phyloP scores from a whole-genome alignment of 1,140 invertebrate species.

The Rhopalosiphum padi region DNA sequence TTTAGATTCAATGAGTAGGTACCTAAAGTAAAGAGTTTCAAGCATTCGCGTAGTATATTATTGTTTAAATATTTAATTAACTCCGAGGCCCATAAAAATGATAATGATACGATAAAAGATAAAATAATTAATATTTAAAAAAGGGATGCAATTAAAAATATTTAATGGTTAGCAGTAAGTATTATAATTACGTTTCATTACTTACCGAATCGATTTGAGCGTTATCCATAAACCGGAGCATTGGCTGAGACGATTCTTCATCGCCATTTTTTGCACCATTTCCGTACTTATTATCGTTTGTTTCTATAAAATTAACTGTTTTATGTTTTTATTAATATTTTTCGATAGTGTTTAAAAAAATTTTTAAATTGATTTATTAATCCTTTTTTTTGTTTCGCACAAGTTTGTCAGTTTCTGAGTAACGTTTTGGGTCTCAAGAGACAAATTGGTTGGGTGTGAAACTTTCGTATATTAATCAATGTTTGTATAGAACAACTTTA shows the following conservation, averaged over 20 bases:
- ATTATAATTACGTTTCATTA: background rate
- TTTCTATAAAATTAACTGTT: conserved; percentile 52
- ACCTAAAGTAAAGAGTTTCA: background rate
- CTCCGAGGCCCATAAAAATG: background rate
- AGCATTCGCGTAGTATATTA: background rate
- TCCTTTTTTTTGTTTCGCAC: background rate
- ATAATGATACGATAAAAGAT: background rate
- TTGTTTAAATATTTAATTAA: background rate
- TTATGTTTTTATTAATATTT: conserved; percentile 28
- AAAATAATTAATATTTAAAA: background rate
- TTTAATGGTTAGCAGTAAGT: background rate
- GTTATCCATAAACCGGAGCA: conserved; percentile 54
- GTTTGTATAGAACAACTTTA: conserved; percentile 34
- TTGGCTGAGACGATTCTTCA: conserved; percentile 38
- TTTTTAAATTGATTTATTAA: background rate
- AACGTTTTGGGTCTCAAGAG: background rate
- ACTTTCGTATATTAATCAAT: conserved; percentile 41
- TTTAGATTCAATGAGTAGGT: background rate
- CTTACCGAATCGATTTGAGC: conserved; percentile 54
- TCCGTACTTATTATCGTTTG: conserved; percentile 39
- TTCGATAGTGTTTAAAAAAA: background rate
- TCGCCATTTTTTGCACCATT: conserved; percentile 27
- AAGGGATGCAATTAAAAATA: background rate
- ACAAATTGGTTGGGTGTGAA: background rate
- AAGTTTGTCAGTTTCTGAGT: background rate